phyloP scores from a whole-genome alignment of 2,888 invertebrate genomes.

The Synanthedon formicaeformis region DNA sequence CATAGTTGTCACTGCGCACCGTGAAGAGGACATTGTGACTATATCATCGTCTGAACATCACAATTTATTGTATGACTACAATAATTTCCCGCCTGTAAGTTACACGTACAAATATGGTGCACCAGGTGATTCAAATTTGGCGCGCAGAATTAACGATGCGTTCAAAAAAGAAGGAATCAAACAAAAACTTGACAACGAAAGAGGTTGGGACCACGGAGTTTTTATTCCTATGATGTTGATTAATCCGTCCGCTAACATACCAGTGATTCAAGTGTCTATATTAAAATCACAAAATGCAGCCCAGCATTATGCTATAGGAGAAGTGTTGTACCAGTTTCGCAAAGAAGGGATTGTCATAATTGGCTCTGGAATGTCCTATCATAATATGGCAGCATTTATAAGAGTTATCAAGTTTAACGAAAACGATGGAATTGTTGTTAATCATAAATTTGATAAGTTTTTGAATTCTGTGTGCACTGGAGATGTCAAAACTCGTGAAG shows the following conservation, averaged over 20 bases:
- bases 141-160: constrained; percentile 22
- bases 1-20: constrained; percentile 29
- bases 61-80: constrained; percentile 26
- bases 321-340: constrained; percentile 24
- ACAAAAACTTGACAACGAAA: constrained; percentile 20
- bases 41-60: constrained; percentile 25
- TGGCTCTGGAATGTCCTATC: constrained; percentile 34
- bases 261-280: constrained; percentile 31
- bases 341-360: constrained; percentile 27
- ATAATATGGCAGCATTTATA: constrained; percentile 20
- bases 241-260: constrained; percentile 30
- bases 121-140: constrained; percentile 22
- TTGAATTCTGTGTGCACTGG: constrained; percentile 17
- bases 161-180: constrained; percentile 20
- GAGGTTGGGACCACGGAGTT: constrained; percentile 41
- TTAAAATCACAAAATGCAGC: constrained; percentile 25
- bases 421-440: constrained; percentile 12
- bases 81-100: constrained; percentile 29
- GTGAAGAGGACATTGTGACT: constrained; percentile 26
- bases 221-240: constrained; percentile 40
- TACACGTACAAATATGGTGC: constrained; percentile 30
- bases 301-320: constrained; percentile 26
- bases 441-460: constrained; percentile 18
- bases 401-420: constrained; percentile 1
- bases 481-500: constrained; percentile 7